Evolutionary conservation across 2,113 vertebrate species (phyloP), one percentile per base, ranked within the genome.

Genomic region (Mixornis gularis): DNA sequence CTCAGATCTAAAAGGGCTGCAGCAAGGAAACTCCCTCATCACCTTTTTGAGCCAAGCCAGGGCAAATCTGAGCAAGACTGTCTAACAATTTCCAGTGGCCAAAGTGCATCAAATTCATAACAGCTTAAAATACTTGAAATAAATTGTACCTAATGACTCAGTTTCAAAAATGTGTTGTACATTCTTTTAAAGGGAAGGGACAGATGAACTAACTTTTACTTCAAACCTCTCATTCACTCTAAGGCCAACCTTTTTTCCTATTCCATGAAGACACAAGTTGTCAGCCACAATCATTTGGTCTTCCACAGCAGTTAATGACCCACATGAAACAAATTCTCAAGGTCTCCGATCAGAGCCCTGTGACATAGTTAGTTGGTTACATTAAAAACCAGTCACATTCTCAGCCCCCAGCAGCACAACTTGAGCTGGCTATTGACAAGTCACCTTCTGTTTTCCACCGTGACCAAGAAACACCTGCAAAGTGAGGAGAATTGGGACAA

Each of bases 121-220:
- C 3, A 91, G 70, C 62, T 82, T 93, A 85, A 91, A 92, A 92
- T 74, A 89, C 77, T 84, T 86, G 44, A 92, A 90, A 86, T 88
- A 89, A 92, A 76, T 46, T 79, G 51, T 65, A 95, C 63, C 53
- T 72, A 34, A 87, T 92, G 78, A 90, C 70, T 96, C 84, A 86
- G 36, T 82, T 89, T 89, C 80, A 88, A 64, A 90, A 80, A 89
- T 17, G 73, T 38, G 32, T 32, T 60, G 34, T 20, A 87, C 59
- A 76, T 93, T 93, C 85, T 93, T 90, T 36, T 20, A 52, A 88
- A 95, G 91, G 92, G 86, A 96, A 93, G 78, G 60, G 85, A 86
- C 65, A 80, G 44, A 90, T 6, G 9, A 90, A 90, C 48, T 79
- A 85, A 74, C 64, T 82, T 88, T 55, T 36, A 32, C 58, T 95